phyloP scores from a whole-genome alignment of 1,140 invertebrate genomes.

The Nautilus pompilius region DNA sequence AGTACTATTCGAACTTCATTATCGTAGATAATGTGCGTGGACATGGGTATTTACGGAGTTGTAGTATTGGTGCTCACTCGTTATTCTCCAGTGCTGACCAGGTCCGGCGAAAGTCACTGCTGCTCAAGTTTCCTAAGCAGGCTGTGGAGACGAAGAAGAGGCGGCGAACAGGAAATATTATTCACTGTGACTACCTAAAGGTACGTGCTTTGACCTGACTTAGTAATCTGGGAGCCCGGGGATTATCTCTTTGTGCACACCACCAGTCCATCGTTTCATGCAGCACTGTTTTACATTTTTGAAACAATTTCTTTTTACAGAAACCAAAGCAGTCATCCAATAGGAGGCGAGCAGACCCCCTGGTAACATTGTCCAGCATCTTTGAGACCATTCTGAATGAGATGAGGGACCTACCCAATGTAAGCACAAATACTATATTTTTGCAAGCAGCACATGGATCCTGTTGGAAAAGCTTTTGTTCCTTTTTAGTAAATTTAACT shows the following conservation, averaged over 20 bases:
- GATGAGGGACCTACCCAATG: conserved; percentile 87
- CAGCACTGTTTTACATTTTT: not conserved
- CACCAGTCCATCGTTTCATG: not conserved
- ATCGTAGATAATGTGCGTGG: too few relatives aligned
- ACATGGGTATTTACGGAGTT: too few relatives aligned
- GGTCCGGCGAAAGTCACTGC: conserved; percentile 62
- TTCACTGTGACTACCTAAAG: conserved; percentile 91
- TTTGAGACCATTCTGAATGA: conserved; percentile 92
- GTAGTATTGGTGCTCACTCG: too few relatives aligned
- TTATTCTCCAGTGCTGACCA: conserved; percentile 35
- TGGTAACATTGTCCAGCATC: conserved; percentile 90
- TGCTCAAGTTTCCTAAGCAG: conserved; percentile 73
- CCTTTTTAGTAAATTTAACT: too few relatives aligned
- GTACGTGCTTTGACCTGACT: conserved; percentile 15
- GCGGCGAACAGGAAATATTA: conserved; percentile 64
- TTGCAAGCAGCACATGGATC: too few relatives aligned
- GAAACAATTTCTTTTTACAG: conserved; percentile 15
- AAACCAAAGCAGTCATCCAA: conserved; percentile 84
- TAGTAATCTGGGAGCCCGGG: not conserved
- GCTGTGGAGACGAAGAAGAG: conserved; percentile 68
- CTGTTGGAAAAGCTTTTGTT: not conserved
- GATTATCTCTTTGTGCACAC: not conserved
- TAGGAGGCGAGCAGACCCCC: conserved; percentile 90
- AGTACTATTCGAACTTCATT: too few relatives aligned
- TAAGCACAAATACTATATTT: conserved; percentile 27